phyloP scores from a whole-genome alignment of 1,140 invertebrate species.

The Mactra quadrangularis region DNA sequence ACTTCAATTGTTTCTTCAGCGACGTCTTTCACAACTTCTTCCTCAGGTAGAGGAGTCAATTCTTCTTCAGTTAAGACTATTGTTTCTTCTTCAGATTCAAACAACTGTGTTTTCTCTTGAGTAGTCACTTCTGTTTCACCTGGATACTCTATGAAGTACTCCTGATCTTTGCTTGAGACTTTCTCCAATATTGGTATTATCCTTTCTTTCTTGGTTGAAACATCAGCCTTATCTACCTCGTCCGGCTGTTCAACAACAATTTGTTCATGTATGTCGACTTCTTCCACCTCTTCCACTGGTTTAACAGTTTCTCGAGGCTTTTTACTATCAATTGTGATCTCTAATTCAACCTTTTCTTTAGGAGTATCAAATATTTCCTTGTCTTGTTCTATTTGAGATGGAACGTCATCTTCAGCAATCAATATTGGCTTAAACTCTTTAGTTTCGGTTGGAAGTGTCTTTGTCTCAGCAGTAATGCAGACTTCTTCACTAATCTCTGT shows the following conservation, averaged over 20 bases:
- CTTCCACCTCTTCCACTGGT: slow-evolving; percentile 10
- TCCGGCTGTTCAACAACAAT: not conserved
- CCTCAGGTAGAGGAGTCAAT: not conserved
- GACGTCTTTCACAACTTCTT: slow-evolving; percentile 8
- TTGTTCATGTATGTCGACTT: slow-evolving; percentile 33
- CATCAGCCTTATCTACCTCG: slow-evolving; percentile 14
- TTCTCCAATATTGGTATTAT: slow-evolving; percentile 42
- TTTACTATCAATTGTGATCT: not conserved
- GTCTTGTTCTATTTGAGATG: not conserved
- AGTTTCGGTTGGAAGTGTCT: not conserved
- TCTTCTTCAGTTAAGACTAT: slow-evolving; percentile 13
- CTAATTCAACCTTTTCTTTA: not conserved
- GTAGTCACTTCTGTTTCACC: slow-evolving; percentile 2
- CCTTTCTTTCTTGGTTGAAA: slow-evolving; percentile 24
- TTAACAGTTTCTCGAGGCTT: not conserved
- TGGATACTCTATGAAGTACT: slow-evolving; percentile 55
- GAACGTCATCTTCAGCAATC: not conserved
- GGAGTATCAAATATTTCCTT: not conserved
- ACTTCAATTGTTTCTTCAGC: slow-evolving; percentile 6
- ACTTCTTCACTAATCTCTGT: not conserved
- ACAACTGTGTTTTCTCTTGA: slow-evolving; percentile 29
- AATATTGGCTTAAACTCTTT: slow-evolving; percentile 20
- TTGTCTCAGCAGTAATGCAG: not conserved
- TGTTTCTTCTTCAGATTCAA: slow-evolving; percentile 29
- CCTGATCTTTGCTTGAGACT: slow-evolving; percentile 42